phyloP scores from a whole-genome alignment of 2,888 invertebrate species.

The Scotopteryx bipunctaria region DNA sequence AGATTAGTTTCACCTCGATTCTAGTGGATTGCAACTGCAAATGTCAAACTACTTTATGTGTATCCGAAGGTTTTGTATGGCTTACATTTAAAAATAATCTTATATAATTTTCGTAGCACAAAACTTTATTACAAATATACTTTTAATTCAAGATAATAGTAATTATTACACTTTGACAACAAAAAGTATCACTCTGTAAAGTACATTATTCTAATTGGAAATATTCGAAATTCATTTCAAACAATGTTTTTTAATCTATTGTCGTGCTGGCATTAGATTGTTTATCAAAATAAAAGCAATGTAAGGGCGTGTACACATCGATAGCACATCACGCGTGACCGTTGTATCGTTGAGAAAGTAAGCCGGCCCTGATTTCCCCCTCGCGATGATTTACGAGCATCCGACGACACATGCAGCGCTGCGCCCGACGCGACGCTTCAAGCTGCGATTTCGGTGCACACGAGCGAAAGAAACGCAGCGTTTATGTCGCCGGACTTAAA shows the following conservation, averaged over 20 bases:
- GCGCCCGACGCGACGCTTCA: slow-evolving; percentile 66
- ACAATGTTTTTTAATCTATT: no score
- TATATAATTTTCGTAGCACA: no score
- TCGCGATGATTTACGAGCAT: slow-evolving; percentile 72
- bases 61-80: slow-evolving; percentile 1
- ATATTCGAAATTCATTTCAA: not conserved
- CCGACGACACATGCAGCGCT: slow-evolving; percentile 80
- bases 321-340: slow-evolving; percentile 50
- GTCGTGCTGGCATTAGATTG: no score
- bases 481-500: slow-evolving; percentile 44
- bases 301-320: slow-evolving; percentile 33
- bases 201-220: no score
- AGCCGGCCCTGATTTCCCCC: slow-evolving; percentile 67
- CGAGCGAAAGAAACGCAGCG: slow-evolving; percentile 52
- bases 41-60: slow-evolving; percentile 27
- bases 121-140: no score
- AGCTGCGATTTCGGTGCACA: slow-evolving; percentile 63
- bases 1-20: slow-evolving; percentile 51
- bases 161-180: no score
- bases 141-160: no score
- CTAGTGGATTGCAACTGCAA: slow-evolving; percentile 40
- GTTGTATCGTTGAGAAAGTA: slow-evolving; percentile 66
- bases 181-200: no score
- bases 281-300: slow-evolving; percentile 13
- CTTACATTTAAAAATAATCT: not conserved